Percentiles rank a stretch among this genome's conserved stretches.
Conservation (phyloP, 1,140 invertebrate genomes). For the Drosophila aff. region DNA sequence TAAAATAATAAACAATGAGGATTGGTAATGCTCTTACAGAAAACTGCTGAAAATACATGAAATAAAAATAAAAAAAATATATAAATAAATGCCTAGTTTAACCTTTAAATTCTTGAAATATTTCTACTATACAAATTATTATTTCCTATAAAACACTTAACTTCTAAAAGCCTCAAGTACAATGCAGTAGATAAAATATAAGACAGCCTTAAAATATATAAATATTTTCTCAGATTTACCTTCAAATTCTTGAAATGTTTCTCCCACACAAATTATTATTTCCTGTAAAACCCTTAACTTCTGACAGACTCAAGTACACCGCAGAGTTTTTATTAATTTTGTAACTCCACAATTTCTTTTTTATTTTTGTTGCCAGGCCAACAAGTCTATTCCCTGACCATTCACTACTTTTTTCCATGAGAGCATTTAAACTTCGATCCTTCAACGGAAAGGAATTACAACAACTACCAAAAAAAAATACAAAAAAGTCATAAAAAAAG, state of each 20-base stretch:
- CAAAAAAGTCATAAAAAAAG: conserved; percentile 6
- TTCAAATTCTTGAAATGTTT: not conserved
- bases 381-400: conserved; percentile 3
- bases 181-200: no score
- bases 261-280: no score
- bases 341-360: not conserved
- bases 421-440: conserved; percentile 58
- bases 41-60: not conserved
- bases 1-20: conserved; percentile 34
- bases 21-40: conserved; percentile 35
- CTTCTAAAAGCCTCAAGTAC: not conserved
- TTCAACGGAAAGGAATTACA: conserved; percentile 8
- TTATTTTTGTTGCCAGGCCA: conserved; percentile 17
- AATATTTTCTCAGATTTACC: not conserved
- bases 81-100: not conserved
- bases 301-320: conserved; percentile 8
- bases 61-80: not conserved
- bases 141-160: not conserved
- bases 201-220: not conserved
- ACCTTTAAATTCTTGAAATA: not conserved
- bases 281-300: not conserved
- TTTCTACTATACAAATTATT: not conserved
- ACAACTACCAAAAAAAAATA: not conserved
- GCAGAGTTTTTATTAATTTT: conserved; percentile 1
- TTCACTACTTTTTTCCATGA: conserved; percentile 16